A percentile compares a stretch with the other conserved stretches of the same genome.
Conservation (phyloP, 2,888 invertebrate species). For the Drosophila atripex region DNA sequence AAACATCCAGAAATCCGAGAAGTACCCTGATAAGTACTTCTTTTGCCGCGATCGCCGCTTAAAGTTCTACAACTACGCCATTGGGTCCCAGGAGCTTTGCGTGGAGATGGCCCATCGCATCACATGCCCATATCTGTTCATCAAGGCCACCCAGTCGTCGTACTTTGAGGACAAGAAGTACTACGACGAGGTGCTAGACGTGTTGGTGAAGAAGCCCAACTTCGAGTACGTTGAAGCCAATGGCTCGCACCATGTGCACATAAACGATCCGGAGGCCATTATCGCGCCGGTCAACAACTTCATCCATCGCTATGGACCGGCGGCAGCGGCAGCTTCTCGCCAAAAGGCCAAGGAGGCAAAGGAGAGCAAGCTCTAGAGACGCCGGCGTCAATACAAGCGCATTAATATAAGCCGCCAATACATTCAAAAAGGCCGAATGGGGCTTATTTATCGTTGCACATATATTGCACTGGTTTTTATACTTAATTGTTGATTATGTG, state of each 20-base stretch:
- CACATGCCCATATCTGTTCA: constrained; percentile 87
- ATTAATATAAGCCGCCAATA: neutral
- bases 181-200: constrained; percentile 86
- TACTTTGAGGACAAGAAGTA: constrained; percentile 86
- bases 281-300: constrained; percentile 86
- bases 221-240: constrained; percentile 86
- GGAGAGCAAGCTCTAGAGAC: constrained; percentile 76
- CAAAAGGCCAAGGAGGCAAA: constrained; percentile 85
- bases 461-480: constrained; percentile 60
- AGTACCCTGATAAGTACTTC: constrained; percentile 86
- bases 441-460: constrained; percentile 57
- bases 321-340: constrained; percentile 86
- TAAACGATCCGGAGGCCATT: constrained; percentile 87
- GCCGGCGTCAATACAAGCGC: constrained; percentile 10
- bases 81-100: constrained; percentile 84
- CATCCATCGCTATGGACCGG: constrained; percentile 86
- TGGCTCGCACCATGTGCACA: constrained; percentile 90
- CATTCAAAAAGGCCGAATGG: constrained; percentile 38
- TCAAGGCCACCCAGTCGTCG: constrained; percentile 86
- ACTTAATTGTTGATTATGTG: constrained; percentile 66
- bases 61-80: constrained; percentile 84
- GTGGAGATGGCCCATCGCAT: constrained; percentile 86
- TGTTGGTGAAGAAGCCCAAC: constrained; percentile 85
- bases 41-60: constrained; percentile 88
- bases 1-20: constrained; percentile 85